These are phyloP conservation scores for Leptobrachium leishanense DNA, from an alignment of 2,113 vertebrate genomes.

Conservation along the genomic window DNA sequence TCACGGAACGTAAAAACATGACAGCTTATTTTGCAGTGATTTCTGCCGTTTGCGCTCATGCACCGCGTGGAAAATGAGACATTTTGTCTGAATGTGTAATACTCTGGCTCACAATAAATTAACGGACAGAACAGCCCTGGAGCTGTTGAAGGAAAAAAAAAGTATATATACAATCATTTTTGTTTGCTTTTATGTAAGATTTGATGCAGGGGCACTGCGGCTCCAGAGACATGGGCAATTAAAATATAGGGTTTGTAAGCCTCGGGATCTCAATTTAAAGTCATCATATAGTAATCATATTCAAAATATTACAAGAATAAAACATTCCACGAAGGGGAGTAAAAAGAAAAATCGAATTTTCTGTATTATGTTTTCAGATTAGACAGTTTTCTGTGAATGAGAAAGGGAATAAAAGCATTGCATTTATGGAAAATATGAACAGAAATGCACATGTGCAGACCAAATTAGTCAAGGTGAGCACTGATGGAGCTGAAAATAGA, in stretches of 20 bases:
- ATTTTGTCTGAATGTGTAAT: constrained; percentile 43
- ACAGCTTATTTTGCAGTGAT: constrained; percentile 49
- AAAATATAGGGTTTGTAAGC: neutral
- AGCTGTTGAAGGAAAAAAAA: neutral
- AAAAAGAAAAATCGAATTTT: neutral
- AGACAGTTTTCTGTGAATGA: neutral
- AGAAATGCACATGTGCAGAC: too few species aligned
- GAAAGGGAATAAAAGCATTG: too few species aligned
- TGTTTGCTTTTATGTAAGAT: constrained; percentile 31
- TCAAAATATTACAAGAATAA: neutral
- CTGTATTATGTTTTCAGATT: neutral
- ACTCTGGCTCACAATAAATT: constrained; percentile 37
- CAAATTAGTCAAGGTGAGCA: too few species aligned
- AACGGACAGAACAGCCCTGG: constrained; percentile 28
- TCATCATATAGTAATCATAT: constrained; percentile 5
- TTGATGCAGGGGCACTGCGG: neutral
- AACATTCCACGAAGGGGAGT: neutral
- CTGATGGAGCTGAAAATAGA: too few species aligned
- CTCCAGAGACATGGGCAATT: constrained; percentile 8
- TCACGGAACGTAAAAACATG: constrained; percentile 39
- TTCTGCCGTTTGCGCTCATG: constrained; percentile 29
- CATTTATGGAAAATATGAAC: too few species aligned
- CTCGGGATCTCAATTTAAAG: neutral
- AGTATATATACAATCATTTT: constrained; percentile 35
- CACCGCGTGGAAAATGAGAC: constrained; percentile 42